Evolutionary conservation across 2,888 invertebrate species (phyloP).

Genomic region (Hermaeophaga mercurialis): DNA sequence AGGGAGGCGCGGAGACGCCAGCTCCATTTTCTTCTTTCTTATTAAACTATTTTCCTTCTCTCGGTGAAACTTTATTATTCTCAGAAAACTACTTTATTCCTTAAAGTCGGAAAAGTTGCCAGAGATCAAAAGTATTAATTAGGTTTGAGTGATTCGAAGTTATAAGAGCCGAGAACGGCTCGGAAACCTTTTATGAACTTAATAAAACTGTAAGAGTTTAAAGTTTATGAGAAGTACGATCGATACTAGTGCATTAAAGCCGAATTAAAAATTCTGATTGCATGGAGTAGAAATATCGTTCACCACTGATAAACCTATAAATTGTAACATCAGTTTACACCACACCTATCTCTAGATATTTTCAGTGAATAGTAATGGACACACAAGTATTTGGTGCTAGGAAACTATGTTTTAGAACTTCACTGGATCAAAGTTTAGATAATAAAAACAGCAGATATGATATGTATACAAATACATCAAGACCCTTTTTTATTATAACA

Average conservation of each 20-base stretch:
- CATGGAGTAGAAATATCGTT: conserved; percentile 3
- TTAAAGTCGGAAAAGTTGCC: conserved; percentile 25
- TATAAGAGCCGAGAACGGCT: conserved; percentile 14
- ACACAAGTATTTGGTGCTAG: too few species aligned
- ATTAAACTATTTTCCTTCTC: conserved; percentile 39
- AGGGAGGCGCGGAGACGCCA: conserved; percentile 24
- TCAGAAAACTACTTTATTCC: conserved; percentile 34
- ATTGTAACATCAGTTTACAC: too few species aligned
- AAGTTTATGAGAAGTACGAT: conserved; percentile 18
- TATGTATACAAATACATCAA: too few species aligned
- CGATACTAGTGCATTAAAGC: conserved; percentile 13
- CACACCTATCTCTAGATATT: too few species aligned
- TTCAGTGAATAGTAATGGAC: too few species aligned
- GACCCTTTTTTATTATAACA: too few species aligned
- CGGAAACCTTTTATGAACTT: conserved; percentile 18
- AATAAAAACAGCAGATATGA: too few species aligned
- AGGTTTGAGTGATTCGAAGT: conserved; percentile 27
- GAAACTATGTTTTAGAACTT: too few species aligned
- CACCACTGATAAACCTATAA: not conserved
- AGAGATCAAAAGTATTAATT: conserved; percentile 31
- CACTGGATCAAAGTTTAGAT: too few species aligned
- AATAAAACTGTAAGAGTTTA: conserved; percentile 23
- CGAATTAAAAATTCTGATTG: conserved; percentile 10
- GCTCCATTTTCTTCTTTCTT: conserved; percentile 40
- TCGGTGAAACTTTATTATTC: conserved; percentile 37